Conservation (phyloP, 2,113 vertebrate species). For the Gambusia holbrooki region DNA sequence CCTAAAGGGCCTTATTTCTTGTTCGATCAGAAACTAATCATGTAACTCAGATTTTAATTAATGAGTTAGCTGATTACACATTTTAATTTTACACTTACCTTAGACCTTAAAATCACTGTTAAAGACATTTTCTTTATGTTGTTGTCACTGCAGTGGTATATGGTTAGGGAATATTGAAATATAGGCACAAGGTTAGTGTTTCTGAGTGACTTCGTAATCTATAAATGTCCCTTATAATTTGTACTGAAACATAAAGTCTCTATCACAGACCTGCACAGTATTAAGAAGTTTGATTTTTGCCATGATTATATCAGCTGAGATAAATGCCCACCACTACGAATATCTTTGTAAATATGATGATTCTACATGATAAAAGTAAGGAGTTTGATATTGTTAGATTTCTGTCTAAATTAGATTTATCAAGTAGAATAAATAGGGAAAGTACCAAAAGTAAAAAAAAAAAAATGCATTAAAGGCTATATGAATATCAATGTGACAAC, state of each 20-base stretch:
- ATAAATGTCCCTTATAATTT: too few species aligned
- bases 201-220: too few species aligned
- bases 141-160: background rate
- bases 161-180: background rate
- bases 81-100: background rate
- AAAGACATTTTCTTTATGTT: background rate
- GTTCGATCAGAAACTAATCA: background rate
- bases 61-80: background rate
- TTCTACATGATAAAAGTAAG: background rate
- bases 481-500: slow-evolving; percentile 10
- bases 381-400: background rate
- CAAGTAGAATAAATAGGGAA: background rate
- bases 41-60: background rate
- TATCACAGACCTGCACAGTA: too few species aligned
- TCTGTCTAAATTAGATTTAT: background rate
- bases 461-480: background rate
- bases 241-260: too few species aligned
- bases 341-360: background rate
- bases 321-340: too few species aligned
- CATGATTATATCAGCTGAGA: too few species aligned
- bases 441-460: too few species aligned
- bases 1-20: background rate
- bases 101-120: background rate
- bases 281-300: too few species aligned
- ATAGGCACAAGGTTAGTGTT: too few species aligned